Conservation (phyloP, 2,888 invertebrate genomes). For the Tubiluchus corallicola region DNA sequence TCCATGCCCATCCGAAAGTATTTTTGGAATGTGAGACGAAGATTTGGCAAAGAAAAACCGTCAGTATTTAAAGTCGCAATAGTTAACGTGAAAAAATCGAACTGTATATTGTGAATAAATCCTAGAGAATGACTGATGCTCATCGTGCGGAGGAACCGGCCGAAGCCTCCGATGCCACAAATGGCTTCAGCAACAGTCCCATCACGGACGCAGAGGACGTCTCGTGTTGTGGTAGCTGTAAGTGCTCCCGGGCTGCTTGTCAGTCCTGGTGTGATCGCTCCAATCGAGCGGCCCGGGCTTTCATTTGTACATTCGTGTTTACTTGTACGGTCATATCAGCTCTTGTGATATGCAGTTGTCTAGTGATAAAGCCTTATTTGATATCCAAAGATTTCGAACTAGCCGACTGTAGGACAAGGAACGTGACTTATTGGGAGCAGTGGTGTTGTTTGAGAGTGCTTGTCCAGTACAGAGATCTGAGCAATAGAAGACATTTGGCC, state of each 20-base stretch:
- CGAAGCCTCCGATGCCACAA: too few species aligned
- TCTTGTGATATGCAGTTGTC: neutral
- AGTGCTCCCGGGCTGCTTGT: neutral
- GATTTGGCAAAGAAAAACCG: too few species aligned
- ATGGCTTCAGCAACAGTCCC: too few species aligned
- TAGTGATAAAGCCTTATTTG: neutral
- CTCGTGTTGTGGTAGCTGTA: too few species aligned
- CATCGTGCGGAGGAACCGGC: too few species aligned
- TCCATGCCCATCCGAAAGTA: too few species aligned
- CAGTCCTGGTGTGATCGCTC: neutral
- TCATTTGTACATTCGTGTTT: neutral
- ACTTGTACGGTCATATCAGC: neutral
- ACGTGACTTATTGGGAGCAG: neutral
- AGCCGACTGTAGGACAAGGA: neutral
- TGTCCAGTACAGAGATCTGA: neutral
- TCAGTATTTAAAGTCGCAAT: too few species aligned
- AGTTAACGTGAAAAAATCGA: too few species aligned
- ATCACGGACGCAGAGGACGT: too few species aligned
- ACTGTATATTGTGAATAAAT: too few species aligned
- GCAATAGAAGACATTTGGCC: neutral
- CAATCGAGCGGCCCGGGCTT: neutral
- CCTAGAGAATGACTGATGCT: too few species aligned
- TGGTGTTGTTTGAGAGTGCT: slow-evolving; percentile 1
- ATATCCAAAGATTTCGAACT: neutral
- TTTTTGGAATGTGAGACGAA: too few species aligned